Evolutionary conservation across 2,797 vertebrate genomes (phyloP).

Genomic region (Cirrhinus mrigala): DNA sequence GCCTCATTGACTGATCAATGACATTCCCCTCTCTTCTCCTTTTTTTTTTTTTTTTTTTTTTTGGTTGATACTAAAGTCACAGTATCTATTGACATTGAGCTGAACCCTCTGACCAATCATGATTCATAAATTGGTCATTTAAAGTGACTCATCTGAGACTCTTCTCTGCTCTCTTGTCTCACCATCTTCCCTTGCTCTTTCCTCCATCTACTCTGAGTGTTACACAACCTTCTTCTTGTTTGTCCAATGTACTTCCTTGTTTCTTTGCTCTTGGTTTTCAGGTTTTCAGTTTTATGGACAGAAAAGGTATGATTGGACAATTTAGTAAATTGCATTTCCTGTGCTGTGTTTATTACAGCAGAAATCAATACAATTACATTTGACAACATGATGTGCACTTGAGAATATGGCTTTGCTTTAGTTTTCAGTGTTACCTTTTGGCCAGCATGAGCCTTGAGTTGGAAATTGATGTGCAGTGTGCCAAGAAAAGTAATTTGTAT

Average conservation of each 20-base stretch:
- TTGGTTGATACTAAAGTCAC: neutral
- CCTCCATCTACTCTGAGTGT: neutral
- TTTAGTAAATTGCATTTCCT: conserved; percentile 8
- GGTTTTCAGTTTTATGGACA: neutral
- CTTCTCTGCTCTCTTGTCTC: neutral
- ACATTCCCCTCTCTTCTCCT: neutral
- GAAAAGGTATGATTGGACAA: neutral
- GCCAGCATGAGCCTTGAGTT: neutral
- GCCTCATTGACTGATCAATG: neutral
- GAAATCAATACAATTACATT: conserved; percentile 8
- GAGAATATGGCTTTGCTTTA: neutral
- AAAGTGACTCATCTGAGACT: neutral
- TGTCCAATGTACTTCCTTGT: neutral
- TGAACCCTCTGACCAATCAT: conserved; percentile 7
- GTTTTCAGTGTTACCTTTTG: conserved; percentile 4
- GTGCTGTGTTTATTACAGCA: neutral
- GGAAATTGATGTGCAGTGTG: neutral
- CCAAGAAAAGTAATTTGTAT: conserved; percentile 4
- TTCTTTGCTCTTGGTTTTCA: neutral
- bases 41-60: neutral
- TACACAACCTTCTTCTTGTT: neutral
- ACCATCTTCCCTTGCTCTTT: neutral
- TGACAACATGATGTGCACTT: conserved; percentile 4
- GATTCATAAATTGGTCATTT: neutral
- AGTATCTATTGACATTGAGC: neutral